Conservation (phyloP, 23 tunicate species). For the Ascidia mentula region DNA sequence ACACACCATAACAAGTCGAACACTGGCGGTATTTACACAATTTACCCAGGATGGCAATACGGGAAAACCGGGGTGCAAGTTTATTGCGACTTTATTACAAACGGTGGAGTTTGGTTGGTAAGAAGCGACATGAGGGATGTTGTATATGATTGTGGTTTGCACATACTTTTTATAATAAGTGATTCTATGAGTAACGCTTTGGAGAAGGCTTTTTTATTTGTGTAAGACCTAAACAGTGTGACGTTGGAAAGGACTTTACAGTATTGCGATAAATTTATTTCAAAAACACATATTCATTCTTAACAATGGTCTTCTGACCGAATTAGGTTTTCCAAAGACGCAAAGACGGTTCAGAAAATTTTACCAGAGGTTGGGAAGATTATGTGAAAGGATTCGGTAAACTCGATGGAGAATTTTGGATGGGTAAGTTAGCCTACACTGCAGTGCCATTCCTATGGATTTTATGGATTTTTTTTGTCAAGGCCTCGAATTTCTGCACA, state of each 20-base stretch:
- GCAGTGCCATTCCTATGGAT: no score
- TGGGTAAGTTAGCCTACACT: constrained; percentile 24
- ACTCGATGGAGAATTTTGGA: constrained; percentile 19
- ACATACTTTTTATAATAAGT: no score
- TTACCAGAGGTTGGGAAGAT: not conserved
- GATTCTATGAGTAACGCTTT: no score
- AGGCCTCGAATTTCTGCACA: constrained; percentile 1
- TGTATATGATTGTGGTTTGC: no score
- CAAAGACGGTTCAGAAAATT: constrained; percentile 8
- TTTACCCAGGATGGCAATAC: no score
- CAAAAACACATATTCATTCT: not conserved
- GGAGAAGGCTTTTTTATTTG: no score
- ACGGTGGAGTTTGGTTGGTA: no score
- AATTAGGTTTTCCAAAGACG: constrained; percentile 16
- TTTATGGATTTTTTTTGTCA: not conserved
- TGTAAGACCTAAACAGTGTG: not conserved
- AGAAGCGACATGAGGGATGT: no score
- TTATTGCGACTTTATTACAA: no score
- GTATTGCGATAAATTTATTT: not conserved
- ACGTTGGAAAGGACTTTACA: not conserved
- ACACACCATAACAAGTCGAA: no score
- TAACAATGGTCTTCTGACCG: not conserved
- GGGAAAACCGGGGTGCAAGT: no score
- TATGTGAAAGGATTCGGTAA: constrained; percentile 31
- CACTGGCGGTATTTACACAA: no score